Base-by-base conservation (phyloP, 2,113 vertebrate species). In the Merops nubicus region DNA sequence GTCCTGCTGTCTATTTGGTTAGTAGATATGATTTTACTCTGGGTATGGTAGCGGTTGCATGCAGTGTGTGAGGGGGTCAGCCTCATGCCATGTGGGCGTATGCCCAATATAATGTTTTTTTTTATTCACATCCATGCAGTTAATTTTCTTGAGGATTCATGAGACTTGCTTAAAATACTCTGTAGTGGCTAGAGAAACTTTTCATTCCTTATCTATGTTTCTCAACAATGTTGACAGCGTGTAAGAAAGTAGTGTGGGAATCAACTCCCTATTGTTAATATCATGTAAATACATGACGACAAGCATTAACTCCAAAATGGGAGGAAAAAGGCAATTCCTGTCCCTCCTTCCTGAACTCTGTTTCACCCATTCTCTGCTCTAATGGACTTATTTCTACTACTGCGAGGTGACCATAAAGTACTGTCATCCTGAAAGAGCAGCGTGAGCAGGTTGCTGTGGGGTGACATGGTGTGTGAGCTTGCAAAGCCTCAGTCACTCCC, bases 141-240 rank as follows among this genome's bases (percentile, higher is more conserved):
- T 92, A 3, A 20, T 88, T 94, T 92, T 34, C 67, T 91, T 92
- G 64, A 81, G 79, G 43, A 91, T 96, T 97, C 19, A 68, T 28
- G 21, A 70, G 29, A 54, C 22, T 72, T 14, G 3, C 65, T 82
- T 57, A 57, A 57, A 90, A 83, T 51, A 50, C 76, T 51, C 25
- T 62, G 36, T 34, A 25, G 43, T 38, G 15, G 40, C 69, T 45
- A 51, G 51, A 77, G 65, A 78, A 68, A 68, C 63, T 83, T 19
- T 38, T 72, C 19, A 22, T 33, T 57, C 33, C 28, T 85, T 70
- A 11, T 19, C 8, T 19, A n/a, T 36, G 45, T 33, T 51, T 89
- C 45, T 73, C 23, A 54, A 25, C 36, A n/a, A 9, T 34, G 34
- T 50, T 80, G 63, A 74, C 34, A 91, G 25, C 7, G 42, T 29